A percentile compares a stretch with the other conserved stretches of the same genome.
Evolutionary conservation across 2,888 invertebrate genomes (phyloP).

Genomic region (Caenorhabditis becei): DNA sequence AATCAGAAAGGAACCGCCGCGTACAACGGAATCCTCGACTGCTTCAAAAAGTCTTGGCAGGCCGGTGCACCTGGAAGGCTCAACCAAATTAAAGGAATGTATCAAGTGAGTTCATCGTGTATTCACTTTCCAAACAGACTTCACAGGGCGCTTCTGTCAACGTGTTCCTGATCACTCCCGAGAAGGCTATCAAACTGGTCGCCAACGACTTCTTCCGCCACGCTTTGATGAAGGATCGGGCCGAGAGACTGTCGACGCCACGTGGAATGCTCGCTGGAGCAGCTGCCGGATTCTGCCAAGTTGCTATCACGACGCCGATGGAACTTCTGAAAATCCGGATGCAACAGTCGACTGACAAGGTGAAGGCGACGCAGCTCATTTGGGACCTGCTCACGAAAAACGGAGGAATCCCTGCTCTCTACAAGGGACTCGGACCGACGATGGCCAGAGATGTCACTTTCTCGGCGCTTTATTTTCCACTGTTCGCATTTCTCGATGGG

Average conservation of each 20-base stretch:
- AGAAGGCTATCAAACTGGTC: conserved; percentile 97
- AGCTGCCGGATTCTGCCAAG: conserved; percentile 95
- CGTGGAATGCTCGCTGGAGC: conserved; percentile 91
- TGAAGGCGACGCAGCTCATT: conserved; percentile 47
- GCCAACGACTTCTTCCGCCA: conserved; percentile 97
- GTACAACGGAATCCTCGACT: conserved; percentile 95
- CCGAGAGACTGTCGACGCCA: conserved; percentile 58
- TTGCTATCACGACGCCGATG: conserved; percentile 98
- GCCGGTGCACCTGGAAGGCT: conserved; percentile 87
- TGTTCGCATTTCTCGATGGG: conserved; percentile 95
- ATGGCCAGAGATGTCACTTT: conserved; percentile 84
- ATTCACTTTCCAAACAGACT: background rate
- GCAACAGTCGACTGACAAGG: conserved; percentile 85
- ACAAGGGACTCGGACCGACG: conserved; percentile 94
- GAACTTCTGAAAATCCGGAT: conserved; percentile 98
- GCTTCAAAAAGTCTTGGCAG: conserved; percentile 93
- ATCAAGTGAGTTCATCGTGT: conserved; percentile 82
- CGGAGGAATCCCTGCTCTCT: conserved; percentile 91
- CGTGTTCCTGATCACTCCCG: conserved; percentile 96
- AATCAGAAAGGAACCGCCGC: conserved; percentile 92
- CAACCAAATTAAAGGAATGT: conserved; percentile 59
- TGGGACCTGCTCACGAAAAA: conserved; percentile 47
- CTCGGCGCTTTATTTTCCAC: conserved; percentile 91
- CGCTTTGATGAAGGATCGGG: conserved; percentile 85
- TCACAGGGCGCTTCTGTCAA: conserved; percentile 87